Conservation (phyloP, 2,888 invertebrate species). For the Nudaria mundana region DNA sequence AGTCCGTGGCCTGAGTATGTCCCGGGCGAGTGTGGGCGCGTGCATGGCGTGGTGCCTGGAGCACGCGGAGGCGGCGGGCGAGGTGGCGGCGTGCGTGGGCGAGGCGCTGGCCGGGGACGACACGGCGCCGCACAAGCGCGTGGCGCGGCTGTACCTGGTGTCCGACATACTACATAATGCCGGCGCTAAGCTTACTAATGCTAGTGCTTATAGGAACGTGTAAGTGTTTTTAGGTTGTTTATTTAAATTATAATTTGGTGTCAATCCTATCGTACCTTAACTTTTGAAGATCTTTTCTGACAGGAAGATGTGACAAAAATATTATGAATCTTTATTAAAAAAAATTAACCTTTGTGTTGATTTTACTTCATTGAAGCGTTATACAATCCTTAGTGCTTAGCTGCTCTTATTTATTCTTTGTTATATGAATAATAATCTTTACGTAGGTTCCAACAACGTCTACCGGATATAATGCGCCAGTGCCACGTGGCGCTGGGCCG, state of each 20-base stretch:
- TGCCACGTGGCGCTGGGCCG: constrained; percentile 88
- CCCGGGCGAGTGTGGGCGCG: constrained; percentile 91
- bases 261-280: too few species aligned
- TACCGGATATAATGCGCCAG: constrained; percentile 65
- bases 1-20: constrained; percentile 91
- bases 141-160: constrained; percentile 95
- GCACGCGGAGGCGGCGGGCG: constrained; percentile 98
- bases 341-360: too few species aligned
- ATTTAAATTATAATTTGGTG: too few species aligned
- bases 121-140: constrained; percentile 92
- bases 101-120: constrained; percentile 90
- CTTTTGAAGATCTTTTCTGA: too few species aligned
- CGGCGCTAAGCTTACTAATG: constrained; percentile 97
- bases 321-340: too few species aligned
- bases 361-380: too few species aligned
- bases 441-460: constrained; percentile 93
- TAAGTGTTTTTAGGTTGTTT: constrained; percentile 71
- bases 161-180: constrained; percentile 99
- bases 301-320: too few species aligned
- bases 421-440: too few species aligned
- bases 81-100: constrained; percentile 94
- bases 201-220: constrained; percentile 94
- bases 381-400: too few species aligned
- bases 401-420: too few species aligned
- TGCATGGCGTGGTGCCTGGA: constrained; percentile 99